Evolutionary conservation across 2,113 vertebrate species (phyloP), one percentile per base, ranked within the genome.

Genomic region (Siphamia tubifer): DNA sequence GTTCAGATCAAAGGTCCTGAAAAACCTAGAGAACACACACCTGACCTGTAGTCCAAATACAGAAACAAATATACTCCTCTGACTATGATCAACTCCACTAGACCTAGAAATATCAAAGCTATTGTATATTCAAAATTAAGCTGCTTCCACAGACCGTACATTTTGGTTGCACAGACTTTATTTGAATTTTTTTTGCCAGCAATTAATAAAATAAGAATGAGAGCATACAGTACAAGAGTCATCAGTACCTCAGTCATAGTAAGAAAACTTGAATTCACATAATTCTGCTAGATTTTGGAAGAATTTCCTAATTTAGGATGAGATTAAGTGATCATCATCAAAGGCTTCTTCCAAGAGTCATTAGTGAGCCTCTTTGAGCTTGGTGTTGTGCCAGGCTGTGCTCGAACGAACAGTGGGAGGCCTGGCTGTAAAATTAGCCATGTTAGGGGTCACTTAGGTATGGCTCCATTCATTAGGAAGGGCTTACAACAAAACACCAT

Each of bases 1-100:
- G 69, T 34, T 21, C 27, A 51, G 62, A 69, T 65, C 56, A 51
- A 30, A 56, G 48, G 42, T 45, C 52, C 21, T 70, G 5, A 44
- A 65, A 57, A 55, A 47, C 17, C 28, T 8, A 7, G 40, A 8
- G 13, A 74, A 38, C 55, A 75, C 38, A 51, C 35, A 15, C 12
- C 45, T 58, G 30, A 77, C 30, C 40, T 24, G 32, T 1, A 57
- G 7, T 47, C 13, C 43, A 68, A 44, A 66, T 44, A 63, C 48
- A 40, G 34, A 56, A 8, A 0, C 16, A 39, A 32, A 17, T 35
- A 45, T 11, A 36, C n/a, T n/a, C n/a, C n/a, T n/a, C n/a, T n/a
- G 6, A 34, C 10, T 5, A 15, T 13, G n/a, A n/a, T 32, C 11
- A 24, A 31, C 43, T 19, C n/a, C 24, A n/a, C n/a, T n/a, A n/a